Conservation (phyloP, 2,797 vertebrate genomes). For the Gephyroberyx darwinii region DNA sequence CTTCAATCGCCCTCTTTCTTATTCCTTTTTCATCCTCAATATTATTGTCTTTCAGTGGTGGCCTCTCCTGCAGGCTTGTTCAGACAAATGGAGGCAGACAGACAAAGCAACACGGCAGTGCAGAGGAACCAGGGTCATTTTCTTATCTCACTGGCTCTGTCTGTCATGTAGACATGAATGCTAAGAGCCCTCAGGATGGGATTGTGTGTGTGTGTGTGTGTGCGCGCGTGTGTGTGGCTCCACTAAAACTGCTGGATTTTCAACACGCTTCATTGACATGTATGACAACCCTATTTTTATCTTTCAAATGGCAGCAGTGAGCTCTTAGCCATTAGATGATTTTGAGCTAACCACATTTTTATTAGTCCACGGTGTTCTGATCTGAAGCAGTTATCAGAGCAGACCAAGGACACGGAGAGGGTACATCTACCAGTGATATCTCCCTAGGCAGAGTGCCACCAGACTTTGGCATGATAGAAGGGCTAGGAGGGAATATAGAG, state of each 20-base stretch:
- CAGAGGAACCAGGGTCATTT: neutral
- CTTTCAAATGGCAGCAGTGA: neutral
- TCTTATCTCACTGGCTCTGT: neutral
- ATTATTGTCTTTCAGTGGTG: neutral
- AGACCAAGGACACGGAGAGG: neutral
- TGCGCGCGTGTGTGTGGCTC: neutral
- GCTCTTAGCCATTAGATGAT: neutral
- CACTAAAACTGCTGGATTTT: neutral
- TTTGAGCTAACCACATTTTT: neutral
- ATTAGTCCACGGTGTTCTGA: neutral
- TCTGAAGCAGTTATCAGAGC: neutral
- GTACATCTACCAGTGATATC: neutral
- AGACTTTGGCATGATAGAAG: neutral
- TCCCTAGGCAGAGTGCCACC: slow-evolving; percentile 4
- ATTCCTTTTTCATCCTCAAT: neutral
- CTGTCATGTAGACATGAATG: neutral
- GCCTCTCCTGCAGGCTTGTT: neutral
- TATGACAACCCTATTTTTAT: neutral
- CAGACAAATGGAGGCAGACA: neutral
- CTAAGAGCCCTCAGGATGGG: neutral
- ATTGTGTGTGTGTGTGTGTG: neutral
- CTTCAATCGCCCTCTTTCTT: neutral
- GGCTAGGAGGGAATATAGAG: neutral
- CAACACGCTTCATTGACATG: neutral
- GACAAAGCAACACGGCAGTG: neutral